These are phyloP conservation scores for Saturnia japonica DNA, from an alignment of 2,888 invertebrate genomes.

Conservation along the genomic window DNA sequence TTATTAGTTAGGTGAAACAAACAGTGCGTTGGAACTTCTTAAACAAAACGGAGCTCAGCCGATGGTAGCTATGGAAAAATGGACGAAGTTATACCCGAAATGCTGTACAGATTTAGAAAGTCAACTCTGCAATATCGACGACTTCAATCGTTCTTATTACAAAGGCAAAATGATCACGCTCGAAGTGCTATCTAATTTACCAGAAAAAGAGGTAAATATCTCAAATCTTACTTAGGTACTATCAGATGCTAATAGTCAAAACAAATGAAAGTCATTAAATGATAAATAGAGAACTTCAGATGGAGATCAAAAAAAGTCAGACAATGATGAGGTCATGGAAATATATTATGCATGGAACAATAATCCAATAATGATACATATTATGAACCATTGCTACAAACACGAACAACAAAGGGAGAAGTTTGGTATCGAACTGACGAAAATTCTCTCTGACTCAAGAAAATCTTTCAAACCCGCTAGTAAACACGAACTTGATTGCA, in stretches of 20 bases:
- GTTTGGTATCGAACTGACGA: constrained; percentile 38
- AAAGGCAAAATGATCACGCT: constrained; percentile 43
- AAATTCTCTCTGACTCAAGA: constrained; percentile 56
- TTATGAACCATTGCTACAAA: constrained; percentile 76
- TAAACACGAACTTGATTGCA: constrained; percentile 60
- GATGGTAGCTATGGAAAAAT: constrained; percentile 49
- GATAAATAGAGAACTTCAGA: not conserved
- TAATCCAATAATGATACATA: constrained; percentile 58
- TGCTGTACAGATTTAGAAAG: constrained; percentile 61
- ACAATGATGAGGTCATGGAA: constrained; percentile 23
- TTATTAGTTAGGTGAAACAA: constrained; percentile 57
- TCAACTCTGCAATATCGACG: constrained; percentile 47
- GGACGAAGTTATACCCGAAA: constrained; percentile 59
- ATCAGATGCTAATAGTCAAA: no score
- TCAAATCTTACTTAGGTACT: not conserved
- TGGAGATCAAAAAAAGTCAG: constrained; percentile 27
- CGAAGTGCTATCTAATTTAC: constrained; percentile 36
- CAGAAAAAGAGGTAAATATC: constrained; percentile 34
- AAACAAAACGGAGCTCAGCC: constrained; percentile 57
- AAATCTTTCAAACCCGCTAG: constrained; percentile 51
- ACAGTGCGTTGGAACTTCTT: constrained; percentile 60
- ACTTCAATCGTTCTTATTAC: constrained; percentile 58
- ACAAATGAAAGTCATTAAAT: not conserved
- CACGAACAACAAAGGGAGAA: constrained; percentile 59
- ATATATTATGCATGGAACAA: constrained; percentile 79